Percentiles rank a stretch among this genome's conserved stretches.
Conservation (phyloP, 1,140 invertebrate genomes). For the Orussus abietinus region DNA sequence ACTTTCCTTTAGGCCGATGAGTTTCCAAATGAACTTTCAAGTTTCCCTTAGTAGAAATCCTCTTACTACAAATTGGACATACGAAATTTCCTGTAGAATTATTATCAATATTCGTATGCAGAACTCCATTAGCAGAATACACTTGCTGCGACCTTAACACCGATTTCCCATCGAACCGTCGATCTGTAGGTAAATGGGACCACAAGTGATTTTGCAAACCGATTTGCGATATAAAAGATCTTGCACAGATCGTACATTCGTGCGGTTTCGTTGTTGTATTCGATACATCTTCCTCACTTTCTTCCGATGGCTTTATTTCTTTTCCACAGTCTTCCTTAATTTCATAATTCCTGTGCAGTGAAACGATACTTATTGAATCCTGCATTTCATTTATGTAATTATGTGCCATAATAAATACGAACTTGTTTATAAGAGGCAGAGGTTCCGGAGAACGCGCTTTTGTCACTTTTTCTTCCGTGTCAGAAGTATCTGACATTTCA, state of each 20-base stretch:
- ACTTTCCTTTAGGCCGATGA: slow-evolving; percentile 61
- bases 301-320: slow-evolving; percentile 16
- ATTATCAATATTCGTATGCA: slow-evolving; percentile 36
- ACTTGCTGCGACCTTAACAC: slow-evolving; percentile 36
- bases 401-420: slow-evolving; percentile 9
- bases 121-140: slow-evolving; percentile 42
- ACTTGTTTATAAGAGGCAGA: slow-evolving; percentile 31
- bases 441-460: slow-evolving; percentile 21
- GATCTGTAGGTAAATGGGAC: slow-evolving; percentile 49
- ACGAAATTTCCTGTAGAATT: slow-evolving; percentile 39
- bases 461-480: slow-evolving; percentile 33
- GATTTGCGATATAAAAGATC: slow-evolving; percentile 53
- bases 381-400: not conserved
- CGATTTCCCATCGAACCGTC: slow-evolving; percentile 29
- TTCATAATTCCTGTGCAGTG: not conserved
- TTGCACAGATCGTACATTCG: slow-evolving; percentile 53
- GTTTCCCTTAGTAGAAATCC: slow-evolving; percentile 62
- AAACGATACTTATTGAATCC: slow-evolving; percentile 11
- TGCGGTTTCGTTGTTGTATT: slow-evolving; percentile 47
- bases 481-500: slow-evolving; percentile 39
- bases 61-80: slow-evolving; percentile 62
- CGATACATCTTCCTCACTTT: slow-evolving; percentile 23
- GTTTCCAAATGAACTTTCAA: slow-evolving; percentile 65
- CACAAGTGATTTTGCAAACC: slow-evolving; percentile 58
- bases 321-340: slow-evolving; percentile 17